Evolutionary conservation across 2,888 invertebrate genomes (phyloP).

Genomic region (Branchellion lobata): DNA sequence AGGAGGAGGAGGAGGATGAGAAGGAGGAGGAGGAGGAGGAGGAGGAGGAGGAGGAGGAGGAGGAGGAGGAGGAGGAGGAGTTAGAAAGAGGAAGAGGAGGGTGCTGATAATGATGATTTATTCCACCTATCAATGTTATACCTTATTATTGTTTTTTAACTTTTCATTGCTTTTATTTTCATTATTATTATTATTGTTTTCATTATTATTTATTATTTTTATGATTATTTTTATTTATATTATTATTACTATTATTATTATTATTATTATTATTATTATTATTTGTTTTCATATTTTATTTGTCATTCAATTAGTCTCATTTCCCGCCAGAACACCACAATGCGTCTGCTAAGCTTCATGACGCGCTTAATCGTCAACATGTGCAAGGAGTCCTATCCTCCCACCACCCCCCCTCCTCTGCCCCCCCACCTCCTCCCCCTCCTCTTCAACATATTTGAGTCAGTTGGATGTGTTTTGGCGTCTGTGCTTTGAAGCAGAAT

Average conservation of each 20-base stretch:
- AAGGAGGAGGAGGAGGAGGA: no score
- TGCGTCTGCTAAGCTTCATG: neutral
- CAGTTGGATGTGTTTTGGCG: neutral
- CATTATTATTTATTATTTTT: no score
- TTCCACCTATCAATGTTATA: no score
- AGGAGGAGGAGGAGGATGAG: no score
- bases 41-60: no score
- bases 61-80: no score
- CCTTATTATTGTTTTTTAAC: no score
- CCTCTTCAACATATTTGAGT: neutral
- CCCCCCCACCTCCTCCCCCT: constrained; percentile 1
- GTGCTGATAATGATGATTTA: no score
- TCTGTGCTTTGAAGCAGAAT: neutral
- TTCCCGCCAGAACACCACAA: neutral
- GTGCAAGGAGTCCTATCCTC: neutral
- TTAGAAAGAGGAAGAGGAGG: no score
- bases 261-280: constrained; percentile 4
- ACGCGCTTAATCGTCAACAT: neutral
- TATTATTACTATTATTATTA: constrained; percentile 12
- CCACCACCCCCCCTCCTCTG: neutral
- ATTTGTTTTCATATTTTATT: neutral
- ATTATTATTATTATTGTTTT: no score
- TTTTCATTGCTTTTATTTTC: no score
- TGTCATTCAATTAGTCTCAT: neutral
- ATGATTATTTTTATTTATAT: neutral